Evolutionary conservation across 2,888 invertebrate genomes (phyloP), one percentile per base, ranked within the genome.

Genomic region (Odiellus spinosus): DNA sequence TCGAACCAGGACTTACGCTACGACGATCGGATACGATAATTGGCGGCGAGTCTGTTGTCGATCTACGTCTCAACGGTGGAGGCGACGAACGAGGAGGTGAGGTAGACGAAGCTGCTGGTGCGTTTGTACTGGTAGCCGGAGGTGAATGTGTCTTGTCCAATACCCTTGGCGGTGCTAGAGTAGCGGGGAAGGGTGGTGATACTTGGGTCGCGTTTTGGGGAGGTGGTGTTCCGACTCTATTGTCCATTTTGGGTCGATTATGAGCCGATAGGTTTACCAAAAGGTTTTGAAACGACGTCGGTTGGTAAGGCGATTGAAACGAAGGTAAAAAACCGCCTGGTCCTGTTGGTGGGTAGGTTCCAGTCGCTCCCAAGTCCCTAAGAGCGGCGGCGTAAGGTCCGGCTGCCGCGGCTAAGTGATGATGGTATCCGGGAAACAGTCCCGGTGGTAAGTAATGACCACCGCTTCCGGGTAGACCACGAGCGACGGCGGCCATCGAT

Each of bases 271-370:
- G 74, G 60, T 83, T 82, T 3, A 85, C 86, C 63, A 88, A 71
- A 20, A 87, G 71, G 10, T 81, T 84, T 66, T 88, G 87, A 67
- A 87, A 87, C 40, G 85, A 82, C 12, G 62, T 68, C 42, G 41
- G 64, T 58, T 42, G 59, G 34, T 47, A 51, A 3, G 51, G 40
- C 15, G 51, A 43, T 26, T 47, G 43, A 26, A 49, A 51, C 21
- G 53, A 45, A 15, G 53, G 26, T 26, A 26, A 26, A 26, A 26
- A 26, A 6, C 26, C 26, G 4, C 26, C 40, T 17, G 52, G 32
- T 18, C 48, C 10, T 11, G 49, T 46, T 14, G 50, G 41, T 5
- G 52, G 44, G n/a, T 48, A 46, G 18, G 48, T 42, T n/a, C 47
- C 20, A 17, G 42, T 41, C 12, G 52, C 40, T 17, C 49, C 15